Conservation (phyloP, 2,797 vertebrate species). For the Cephalopachus bancanus region DNA sequence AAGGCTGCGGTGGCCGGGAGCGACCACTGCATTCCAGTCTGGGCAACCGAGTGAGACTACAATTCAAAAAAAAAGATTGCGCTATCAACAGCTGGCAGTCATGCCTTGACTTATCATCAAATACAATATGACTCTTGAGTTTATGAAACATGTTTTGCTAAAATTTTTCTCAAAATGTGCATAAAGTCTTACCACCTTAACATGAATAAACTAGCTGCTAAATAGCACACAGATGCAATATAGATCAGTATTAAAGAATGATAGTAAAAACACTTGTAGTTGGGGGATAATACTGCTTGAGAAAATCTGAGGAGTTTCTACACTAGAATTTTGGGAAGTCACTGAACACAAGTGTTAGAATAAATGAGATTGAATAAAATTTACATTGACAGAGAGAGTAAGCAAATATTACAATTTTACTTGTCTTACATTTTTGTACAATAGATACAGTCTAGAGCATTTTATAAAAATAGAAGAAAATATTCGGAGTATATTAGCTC, state of each 20-base stretch:
- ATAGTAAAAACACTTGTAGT: neutral
- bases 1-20: too few species aligned
- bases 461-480: neutral
- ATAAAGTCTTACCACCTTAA: neutral
- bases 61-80: too few species aligned
- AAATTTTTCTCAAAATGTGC: neutral
- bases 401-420: neutral
- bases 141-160: neutral
- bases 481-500: neutral
- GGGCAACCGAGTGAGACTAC: too few species aligned
- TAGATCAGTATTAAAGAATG: neutral
- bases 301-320: neutral
- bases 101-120: neutral
- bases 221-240: rapidly evolving
- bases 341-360: neutral
- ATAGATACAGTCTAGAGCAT: neutral
- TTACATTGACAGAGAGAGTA: neutral
- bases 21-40: too few species aligned
- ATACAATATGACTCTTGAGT: neutral
- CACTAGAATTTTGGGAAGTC: neutral
- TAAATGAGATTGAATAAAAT: neutral
- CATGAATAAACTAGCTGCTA: neutral
- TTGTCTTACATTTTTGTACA: neutral
- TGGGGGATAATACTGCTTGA: too few species aligned
- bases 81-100: rapidly evolving